Base-by-base conservation (phyloP, 2,113 vertebrate genomes). In the Sceloporus undulatus region DNA sequence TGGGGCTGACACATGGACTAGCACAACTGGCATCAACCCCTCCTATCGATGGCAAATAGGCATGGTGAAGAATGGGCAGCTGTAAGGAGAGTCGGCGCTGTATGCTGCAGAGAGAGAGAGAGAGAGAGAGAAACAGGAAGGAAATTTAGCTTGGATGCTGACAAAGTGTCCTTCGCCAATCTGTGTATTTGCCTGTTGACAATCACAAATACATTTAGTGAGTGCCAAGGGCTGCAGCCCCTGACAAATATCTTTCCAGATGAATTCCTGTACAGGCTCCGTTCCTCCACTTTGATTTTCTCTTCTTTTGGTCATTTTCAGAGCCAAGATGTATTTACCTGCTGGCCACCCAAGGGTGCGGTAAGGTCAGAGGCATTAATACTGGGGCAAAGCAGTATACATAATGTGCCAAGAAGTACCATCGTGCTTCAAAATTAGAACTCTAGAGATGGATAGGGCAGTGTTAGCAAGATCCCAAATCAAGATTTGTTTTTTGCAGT, bases 11-110 rank as follows among this genome's bases (percentile, higher is more conserved):
- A 0, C 98, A 98, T 0, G 99, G 99, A 87, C 98, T 99, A 96
- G 98, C 98, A 89, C 99, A 99, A 96, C 99, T 99, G 92, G 99
- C 99, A 6, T 99, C 99, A 9, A 99, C 98, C 81, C 99, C 99
- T 95, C 99, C 99, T 96, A 99, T 99, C 96, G 99, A 99, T 1
- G 99, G 99, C 96, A 99, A 94, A 94, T 99, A 99, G 96, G 99
- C 99, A 25, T 99, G 99, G 88, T 99, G 99, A 76, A 99, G 98
- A 91, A 99, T 99, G 91, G 99, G 99, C 89, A 99, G 98, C 96
- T 99, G 99, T 95, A 99, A 97, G 78, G 99, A 99, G 94, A 99
- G 98, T 89, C 99, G 97, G 81, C 99, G 98, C 93, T 99, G 99
- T 98, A 99, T 99, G 97, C 99, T 99, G 98, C 0, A 88, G 65